phyloP scores from a whole-genome alignment of 2,797 vertebrate genomes.

The Saxicola maurus region DNA sequence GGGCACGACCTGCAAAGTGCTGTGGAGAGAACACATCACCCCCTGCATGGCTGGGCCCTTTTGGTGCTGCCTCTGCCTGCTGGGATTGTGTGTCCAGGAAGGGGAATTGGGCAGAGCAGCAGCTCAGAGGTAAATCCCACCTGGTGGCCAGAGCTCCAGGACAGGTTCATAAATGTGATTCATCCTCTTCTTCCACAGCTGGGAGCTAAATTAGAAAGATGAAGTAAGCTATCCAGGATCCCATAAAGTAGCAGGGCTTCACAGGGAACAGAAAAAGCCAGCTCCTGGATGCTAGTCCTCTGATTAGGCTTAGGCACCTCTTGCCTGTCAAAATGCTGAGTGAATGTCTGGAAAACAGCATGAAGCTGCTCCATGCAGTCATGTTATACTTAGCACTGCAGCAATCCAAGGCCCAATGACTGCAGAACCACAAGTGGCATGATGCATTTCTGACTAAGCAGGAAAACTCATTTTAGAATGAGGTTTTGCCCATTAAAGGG shows the following conservation, averaged over 20 bases:
- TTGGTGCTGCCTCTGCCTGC: neutral
- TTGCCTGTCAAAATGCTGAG: constrained; percentile 23
- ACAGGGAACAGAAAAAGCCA: neutral
- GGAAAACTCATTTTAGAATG: constrained; percentile 38
- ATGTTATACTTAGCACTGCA: constrained; percentile 42
- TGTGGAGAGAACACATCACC: neutral
- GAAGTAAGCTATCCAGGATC: neutral
- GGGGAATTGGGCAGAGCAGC: neutral
- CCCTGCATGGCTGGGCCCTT: neutral
- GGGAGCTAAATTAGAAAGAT: neutral
- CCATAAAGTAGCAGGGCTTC: neutral
- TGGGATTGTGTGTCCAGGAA: neutral
- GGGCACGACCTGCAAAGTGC: neutral
- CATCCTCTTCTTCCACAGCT: neutral
- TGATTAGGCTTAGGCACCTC: neutral
- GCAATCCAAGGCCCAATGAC: constrained; percentile 17
- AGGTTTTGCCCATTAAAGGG: constrained; percentile 23
- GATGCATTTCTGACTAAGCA: constrained; percentile 51
- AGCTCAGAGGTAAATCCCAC: neutral
- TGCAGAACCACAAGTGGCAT: constrained; percentile 17
- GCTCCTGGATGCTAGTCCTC: neutral
- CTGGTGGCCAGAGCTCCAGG: neutral
- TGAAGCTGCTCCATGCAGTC: constrained; percentile 1
- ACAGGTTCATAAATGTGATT: neutral
- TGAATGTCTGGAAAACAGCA: constrained; percentile 1